These are phyloP conservation scores for Tetraodon nigroviridis DNA, from an alignment of 2,113 vertebrate genomes.

Conservation along the genomic window DNA sequence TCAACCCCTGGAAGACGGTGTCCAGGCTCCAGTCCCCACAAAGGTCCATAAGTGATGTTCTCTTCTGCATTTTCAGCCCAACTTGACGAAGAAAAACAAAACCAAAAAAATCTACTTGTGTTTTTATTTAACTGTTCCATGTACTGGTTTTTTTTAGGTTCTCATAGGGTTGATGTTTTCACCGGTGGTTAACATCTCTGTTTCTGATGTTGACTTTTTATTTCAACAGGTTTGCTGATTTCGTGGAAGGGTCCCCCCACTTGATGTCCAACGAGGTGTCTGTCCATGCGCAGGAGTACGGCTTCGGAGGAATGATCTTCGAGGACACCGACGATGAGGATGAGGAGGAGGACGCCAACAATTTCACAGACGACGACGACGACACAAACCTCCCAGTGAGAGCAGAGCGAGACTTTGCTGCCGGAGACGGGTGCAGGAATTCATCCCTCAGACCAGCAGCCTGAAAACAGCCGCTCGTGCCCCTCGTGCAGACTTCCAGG, in stretches of 20 bases:
- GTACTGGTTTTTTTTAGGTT: no score
- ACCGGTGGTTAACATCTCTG: neutral
- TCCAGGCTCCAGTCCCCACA: slow-evolving; percentile 90
- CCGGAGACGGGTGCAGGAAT: neutral
- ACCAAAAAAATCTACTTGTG: neutral
- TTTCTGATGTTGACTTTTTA: neutral
- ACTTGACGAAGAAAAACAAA: neutral
- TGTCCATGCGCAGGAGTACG: slow-evolving; percentile 84
- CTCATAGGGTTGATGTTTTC: neutral
- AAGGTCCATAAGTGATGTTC: slow-evolving; percentile 72
- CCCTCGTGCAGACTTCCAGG: neutral
- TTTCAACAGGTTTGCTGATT: slow-evolving; percentile 88
- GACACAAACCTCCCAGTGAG: slow-evolving; percentile 19
- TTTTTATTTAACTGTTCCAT: neutral
- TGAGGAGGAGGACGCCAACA: slow-evolving; percentile 23
- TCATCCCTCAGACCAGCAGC: slow-evolving; percentile 21
- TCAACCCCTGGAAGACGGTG: slow-evolving; percentile 83
- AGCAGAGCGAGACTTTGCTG: slow-evolving; percentile 15
- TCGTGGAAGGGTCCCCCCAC: slow-evolving; percentile 85
- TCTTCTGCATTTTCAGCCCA: neutral
- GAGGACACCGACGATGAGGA: slow-evolving; percentile 79
- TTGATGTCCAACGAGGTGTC: slow-evolving; percentile 82
- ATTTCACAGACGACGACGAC: slow-evolving; percentile 37
- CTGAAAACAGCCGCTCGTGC: neutral
- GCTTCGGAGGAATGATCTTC: slow-evolving; percentile 74